Percentiles rank a stretch among this genome's conserved stretches.
Conservation (phyloP, 2,888 invertebrate genomes). For the Tetanocera ferruginea region DNA sequence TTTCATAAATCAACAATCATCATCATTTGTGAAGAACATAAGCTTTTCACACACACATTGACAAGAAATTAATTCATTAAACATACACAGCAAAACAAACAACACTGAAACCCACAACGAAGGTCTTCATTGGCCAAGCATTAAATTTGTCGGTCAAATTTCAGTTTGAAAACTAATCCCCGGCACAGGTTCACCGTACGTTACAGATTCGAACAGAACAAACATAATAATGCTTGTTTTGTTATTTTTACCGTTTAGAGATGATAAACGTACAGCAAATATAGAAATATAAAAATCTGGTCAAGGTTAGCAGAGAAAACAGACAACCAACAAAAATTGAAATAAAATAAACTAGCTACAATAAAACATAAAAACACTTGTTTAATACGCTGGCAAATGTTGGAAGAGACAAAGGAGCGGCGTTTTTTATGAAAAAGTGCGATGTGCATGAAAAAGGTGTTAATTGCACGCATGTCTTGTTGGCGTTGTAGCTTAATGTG, state of each 20-base stretch:
- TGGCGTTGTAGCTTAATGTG: not conserved
- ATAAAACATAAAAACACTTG: too few relatives aligned
- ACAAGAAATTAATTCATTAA: not conserved
- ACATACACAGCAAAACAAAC: too few relatives aligned
- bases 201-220: not conserved
- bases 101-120: slow-evolving; percentile 4
- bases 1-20: too few relatives aligned
- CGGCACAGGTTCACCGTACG: not conserved
- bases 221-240: not conserved
- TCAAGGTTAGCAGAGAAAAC: slow-evolving; percentile 45
- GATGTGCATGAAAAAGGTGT: not conserved
- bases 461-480: not conserved
- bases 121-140: slow-evolving; percentile 14
- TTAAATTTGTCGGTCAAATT: slow-evolving; percentile 27
- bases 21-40: too few relatives aligned
- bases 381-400: too few relatives aligned
- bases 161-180: not conserved
- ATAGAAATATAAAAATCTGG: slow-evolving; percentile 25
- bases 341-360: too few relatives aligned
- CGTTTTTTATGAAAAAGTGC: not conserved
- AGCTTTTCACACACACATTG: not conserved
- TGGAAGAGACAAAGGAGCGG: not conserved
- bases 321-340: slow-evolving; percentile 5
- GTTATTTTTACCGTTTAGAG: not conserved
- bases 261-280: not conserved